Evolutionary conservation across 2,113 vertebrate species (phyloP), one percentile per base, ranked within the genome.

Genomic region (Corythoichthys intestinalis): DNA sequence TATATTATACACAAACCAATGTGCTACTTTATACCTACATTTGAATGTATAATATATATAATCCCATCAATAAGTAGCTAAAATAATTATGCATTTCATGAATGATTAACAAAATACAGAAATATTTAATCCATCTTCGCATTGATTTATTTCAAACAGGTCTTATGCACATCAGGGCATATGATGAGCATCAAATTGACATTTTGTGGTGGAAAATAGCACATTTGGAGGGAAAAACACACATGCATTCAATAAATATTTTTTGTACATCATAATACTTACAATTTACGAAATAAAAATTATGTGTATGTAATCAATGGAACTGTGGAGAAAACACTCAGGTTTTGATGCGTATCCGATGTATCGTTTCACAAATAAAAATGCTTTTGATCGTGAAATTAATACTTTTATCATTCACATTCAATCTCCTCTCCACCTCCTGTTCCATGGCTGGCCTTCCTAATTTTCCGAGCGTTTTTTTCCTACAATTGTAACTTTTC

Each of bases 61-160:
- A 91, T 92, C 91, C 90, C 80, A 74, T 88, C 86, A 83, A 86
- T 76, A 83, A 86, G 89, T 84, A 53, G 86, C 87, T 85, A 86
- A 83, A 86, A 92, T 91, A 91, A 93, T 92, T 90, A 91, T 92
- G 85, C 81, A 85, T 86, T 87, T 88, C 83, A 80, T 87, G 88
- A 88, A 92, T 92, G 85, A 91, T 92, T 90, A 88, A 86, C 78
- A 87, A 92, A 91, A 93, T 92, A 89, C 88, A 78, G 83, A 85
- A 92, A 92, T 91, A 90, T 90, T 87, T 89, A 92, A 89, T 90
- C 84, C 87, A 52, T 70, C 75, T 86, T 91, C 87, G 82, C 87
- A 86, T 80, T 81, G 85, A 89, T 87, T 84, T 88, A 88, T 79
- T 86, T 80, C 84, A 85, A 83, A 83, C 82, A 84, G 82, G 78